Evolutionary conservation across 2,113 vertebrate species (phyloP).

Genomic region (Macquaria australasica): DNA sequence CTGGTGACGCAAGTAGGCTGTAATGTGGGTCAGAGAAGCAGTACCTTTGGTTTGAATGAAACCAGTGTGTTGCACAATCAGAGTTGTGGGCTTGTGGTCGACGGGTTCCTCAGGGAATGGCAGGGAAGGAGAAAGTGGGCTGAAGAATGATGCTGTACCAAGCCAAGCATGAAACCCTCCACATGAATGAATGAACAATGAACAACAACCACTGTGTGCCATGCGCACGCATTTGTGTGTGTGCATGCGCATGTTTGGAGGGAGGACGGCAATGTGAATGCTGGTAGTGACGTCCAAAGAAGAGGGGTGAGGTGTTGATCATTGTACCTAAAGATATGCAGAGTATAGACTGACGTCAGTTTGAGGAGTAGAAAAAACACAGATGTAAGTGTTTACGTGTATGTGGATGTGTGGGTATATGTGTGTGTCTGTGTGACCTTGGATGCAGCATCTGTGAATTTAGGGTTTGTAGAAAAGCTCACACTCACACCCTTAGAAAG

Average conservation of each 20-base stretch:
- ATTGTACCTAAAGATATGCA: slow-evolving; percentile 34
- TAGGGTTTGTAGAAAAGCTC: slow-evolving; percentile 44
- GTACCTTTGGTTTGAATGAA: slow-evolving; percentile 76
- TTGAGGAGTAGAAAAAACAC: slow-evolving; percentile 31
- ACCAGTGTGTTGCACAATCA: slow-evolving; percentile 79
- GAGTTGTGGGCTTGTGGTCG: slow-evolving; percentile 77
- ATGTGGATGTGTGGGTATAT: background rate
- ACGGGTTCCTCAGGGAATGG: slow-evolving; percentile 70
- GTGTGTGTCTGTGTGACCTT: slow-evolving; percentile 42
- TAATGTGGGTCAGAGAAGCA: slow-evolving; percentile 60
- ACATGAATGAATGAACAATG: slow-evolving; percentile 86
- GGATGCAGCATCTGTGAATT: slow-evolving; percentile 50
- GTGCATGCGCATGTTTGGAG: slow-evolving; percentile 36
- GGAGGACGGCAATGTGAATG: slow-evolving; percentile 38
- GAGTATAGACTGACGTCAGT: slow-evolving; percentile 63
- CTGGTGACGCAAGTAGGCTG: slow-evolving; percentile 60
- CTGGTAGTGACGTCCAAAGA: slow-evolving; percentile 51
- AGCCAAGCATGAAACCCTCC: slow-evolving; percentile 76
- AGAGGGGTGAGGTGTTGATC: slow-evolving; percentile 31
- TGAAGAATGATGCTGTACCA: slow-evolving; percentile 77
- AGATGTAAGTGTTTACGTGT: slow-evolving; percentile 49
- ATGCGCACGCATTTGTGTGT: slow-evolving; percentile 16
- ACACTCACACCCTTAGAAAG: slow-evolving; percentile 19
- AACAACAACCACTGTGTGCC: slow-evolving; percentile 79
- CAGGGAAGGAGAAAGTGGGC: slow-evolving; percentile 73